Percentiles rank a stretch among this genome's conserved stretches.
Conservation (phyloP, 2,888 invertebrate genomes). For the Copidosoma aretas region DNA sequence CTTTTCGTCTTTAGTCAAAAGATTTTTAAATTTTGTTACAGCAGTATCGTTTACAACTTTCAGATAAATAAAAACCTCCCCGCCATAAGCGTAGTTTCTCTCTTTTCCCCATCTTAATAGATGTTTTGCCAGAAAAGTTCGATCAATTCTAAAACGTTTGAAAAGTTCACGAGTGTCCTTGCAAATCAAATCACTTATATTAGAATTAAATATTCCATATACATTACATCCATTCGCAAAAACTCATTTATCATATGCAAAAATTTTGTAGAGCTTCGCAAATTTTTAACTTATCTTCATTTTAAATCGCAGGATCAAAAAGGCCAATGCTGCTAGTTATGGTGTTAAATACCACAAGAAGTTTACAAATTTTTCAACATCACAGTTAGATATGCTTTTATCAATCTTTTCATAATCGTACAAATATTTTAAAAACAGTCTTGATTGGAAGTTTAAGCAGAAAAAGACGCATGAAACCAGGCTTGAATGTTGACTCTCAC, state of each 20-base stretch:
- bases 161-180: background rate
- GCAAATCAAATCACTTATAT: slow-evolving; percentile 5
- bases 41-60: too few relatives aligned
- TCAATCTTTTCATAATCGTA: background rate
- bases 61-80: background rate
- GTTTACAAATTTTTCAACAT: background rate
- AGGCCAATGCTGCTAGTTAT: background rate
- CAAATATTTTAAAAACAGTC: slow-evolving; percentile 2
- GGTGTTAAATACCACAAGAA: slow-evolving; percentile 1
- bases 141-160: background rate
- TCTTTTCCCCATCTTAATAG: slow-evolving; percentile 6
- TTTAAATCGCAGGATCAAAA: background rate
- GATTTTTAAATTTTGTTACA: background rate
- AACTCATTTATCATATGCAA: background rate
- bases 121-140: slow-evolving; percentile 4
- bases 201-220: too few relatives aligned
- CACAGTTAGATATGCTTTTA: background rate
- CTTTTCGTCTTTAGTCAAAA: background rate
- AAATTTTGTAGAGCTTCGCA: background rate
- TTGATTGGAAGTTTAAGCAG: background rate
- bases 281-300: background rate
- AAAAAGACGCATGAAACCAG: background rate
- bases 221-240: background rate
- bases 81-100: slow-evolving; percentile 8
- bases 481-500: background rate